Conservation (phyloP, 2,888 invertebrate genomes). For the Drosophila lutescens region DNA sequence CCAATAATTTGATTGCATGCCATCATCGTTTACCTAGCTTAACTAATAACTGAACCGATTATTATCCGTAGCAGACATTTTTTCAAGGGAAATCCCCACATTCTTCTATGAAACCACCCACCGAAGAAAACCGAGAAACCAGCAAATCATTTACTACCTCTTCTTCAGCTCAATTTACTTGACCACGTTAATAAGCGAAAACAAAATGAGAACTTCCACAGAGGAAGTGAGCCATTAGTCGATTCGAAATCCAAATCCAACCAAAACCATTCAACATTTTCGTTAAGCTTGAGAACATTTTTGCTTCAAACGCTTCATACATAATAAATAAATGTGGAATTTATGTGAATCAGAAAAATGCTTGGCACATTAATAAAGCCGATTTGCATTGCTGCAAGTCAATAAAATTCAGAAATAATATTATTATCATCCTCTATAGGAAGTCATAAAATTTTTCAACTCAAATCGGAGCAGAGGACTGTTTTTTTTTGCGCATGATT, state of each 20-base stretch:
- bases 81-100: constrained; percentile 1
- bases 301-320: neutral
- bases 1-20: constrained; percentile 33
- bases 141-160: constrained; percentile 56
- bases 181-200: constrained; percentile 68
- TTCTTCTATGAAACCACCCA: constrained; percentile 20
- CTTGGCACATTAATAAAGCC: constrained; percentile 55
- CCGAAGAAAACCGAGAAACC: constrained; percentile 26
- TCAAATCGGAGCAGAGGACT: neutral
- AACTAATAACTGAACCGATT: constrained; percentile 59
- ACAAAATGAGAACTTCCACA: constrained; percentile 36
- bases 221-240: constrained; percentile 58
- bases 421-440: constrained; percentile 45
- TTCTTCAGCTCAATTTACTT: constrained; percentile 54
- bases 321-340: constrained; percentile 47
- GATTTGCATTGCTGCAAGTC: constrained; percentile 53
- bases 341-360: constrained; percentile 31
- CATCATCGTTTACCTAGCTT: constrained; percentile 50
- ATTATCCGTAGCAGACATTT: constrained; percentile 35
- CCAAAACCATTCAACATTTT: constrained; percentile 12
- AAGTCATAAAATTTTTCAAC: constrained; percentile 54
- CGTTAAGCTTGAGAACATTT: constrained; percentile 25
- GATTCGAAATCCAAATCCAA: constrained; percentile 20
- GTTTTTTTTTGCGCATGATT: constrained; percentile 62
- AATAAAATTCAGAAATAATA: constrained; percentile 32